Evolutionary conservation across 1,140 invertebrate genomes (phyloP).

Genomic region (Himalopsyche phryganea): DNA sequence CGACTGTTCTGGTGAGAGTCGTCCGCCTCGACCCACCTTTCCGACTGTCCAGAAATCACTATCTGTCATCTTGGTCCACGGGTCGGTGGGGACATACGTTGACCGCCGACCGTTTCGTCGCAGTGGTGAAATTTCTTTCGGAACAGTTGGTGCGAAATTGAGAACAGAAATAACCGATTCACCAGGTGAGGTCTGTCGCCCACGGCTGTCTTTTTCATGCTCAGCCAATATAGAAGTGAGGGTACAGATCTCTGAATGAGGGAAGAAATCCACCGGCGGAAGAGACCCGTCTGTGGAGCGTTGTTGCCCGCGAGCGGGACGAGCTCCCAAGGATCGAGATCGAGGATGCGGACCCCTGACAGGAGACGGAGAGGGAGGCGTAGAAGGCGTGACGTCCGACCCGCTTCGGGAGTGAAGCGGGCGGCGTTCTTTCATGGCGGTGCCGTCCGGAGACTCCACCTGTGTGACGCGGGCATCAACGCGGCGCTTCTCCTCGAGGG

Average conservation of each 20-base stretch:
- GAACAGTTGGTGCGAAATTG: constrained; percentile 32
- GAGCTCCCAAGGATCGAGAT: constrained; percentile 26
- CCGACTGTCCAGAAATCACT: constrained; percentile 13
- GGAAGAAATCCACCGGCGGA: constrained; percentile 26
- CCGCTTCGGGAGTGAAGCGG: constrained; percentile 45
- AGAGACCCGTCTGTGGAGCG: constrained; percentile 9
- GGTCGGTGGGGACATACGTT: constrained; percentile 39
- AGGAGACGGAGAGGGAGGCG: constrained; percentile 39
- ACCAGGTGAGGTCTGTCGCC: constrained; percentile 43
- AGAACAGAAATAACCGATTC: constrained; percentile 35
- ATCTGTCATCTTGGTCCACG: constrained; percentile 42
- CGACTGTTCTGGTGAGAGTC: constrained; percentile 25
- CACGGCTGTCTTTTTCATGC: constrained; percentile 29
- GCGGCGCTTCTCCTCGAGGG: constrained; percentile 38
- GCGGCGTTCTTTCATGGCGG: constrained; percentile 38
- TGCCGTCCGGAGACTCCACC: constrained; percentile 36
- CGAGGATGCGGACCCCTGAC: constrained; percentile 13
- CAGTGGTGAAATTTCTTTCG: constrained; percentile 26
- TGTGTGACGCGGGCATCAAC: constrained; percentile 49
- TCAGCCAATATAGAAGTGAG: constrained; percentile 28
- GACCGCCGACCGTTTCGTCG: constrained; percentile 40
- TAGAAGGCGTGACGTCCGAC: constrained; percentile 47
- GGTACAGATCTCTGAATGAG: constrained; percentile 29
- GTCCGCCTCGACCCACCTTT: constrained; percentile 16
- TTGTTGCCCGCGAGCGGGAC: constrained; percentile 24